Evolutionary conservation across 2,888 invertebrate species (phyloP).

Genomic region (Heliconius aoede): DNA sequence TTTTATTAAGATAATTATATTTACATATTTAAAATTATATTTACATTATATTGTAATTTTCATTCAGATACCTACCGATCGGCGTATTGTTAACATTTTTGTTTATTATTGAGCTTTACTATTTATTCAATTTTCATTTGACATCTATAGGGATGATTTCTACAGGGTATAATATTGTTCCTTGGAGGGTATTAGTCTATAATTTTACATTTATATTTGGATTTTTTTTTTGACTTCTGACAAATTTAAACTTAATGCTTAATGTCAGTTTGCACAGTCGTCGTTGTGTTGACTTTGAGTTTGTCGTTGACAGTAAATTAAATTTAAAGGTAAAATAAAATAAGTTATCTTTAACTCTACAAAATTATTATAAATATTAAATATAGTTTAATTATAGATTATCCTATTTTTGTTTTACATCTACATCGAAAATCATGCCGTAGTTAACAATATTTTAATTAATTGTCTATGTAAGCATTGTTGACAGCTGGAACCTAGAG

Average conservation of each 20-base stretch:
- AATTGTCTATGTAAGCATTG: background rate
- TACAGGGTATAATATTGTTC: too few relatives aligned
- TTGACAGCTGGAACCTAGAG: background rate
- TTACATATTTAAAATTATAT: background rate
- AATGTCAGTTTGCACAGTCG: background rate
- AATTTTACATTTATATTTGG: background rate
- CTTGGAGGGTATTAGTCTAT: too few relatives aligned
- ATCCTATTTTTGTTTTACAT: too few relatives aligned
- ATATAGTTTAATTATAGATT: too few relatives aligned
- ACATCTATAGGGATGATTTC: too few relatives aligned
- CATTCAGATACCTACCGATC: slow-evolving; percentile 24
- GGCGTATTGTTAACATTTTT: slow-evolving; percentile 13
- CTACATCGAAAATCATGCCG: too few relatives aligned
- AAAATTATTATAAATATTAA: too few relatives aligned
- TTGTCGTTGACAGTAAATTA: too few relatives aligned
- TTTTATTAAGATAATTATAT: background rate
- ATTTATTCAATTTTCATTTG: background rate
- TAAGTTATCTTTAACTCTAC: too few relatives aligned
- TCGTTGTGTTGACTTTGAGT: too few relatives aligned
- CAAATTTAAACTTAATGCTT: background rate
- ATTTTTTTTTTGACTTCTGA: background rate
- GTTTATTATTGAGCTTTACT: background rate
- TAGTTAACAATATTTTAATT: too few relatives aligned
- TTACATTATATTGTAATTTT: background rate
- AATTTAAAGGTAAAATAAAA: too few relatives aligned